Evolutionary conservation across 2,888 invertebrate genomes (phyloP).

Genomic region (Salpingus planirostris): DNA sequence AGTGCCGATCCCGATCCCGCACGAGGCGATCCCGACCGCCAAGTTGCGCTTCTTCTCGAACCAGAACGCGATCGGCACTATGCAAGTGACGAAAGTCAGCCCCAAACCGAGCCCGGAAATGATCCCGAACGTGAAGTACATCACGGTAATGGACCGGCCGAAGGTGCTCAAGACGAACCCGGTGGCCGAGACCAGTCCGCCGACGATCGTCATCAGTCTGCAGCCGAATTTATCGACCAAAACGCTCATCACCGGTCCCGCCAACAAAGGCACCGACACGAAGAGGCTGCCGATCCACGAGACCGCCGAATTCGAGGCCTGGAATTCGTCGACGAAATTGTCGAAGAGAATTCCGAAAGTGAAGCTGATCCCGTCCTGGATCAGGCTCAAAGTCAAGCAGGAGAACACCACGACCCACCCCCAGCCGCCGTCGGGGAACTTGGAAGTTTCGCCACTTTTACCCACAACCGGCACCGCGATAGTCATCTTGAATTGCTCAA

Average conservation of each 20-base stretch:
- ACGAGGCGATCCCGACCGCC: slow-evolving; percentile 80
- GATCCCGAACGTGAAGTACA: slow-evolving; percentile 79
- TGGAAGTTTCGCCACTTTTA: slow-evolving; percentile 37
- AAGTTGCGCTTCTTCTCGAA: slow-evolving; percentile 81
- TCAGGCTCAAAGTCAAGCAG: slow-evolving; percentile 76
- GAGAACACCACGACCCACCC: slow-evolving; percentile 86
- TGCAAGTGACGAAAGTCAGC: slow-evolving; percentile 79
- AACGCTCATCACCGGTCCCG: slow-evolving; percentile 77
- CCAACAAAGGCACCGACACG: slow-evolving; percentile 57
- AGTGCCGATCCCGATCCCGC: slow-evolving; percentile 84
- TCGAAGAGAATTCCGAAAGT: slow-evolving; percentile 86
- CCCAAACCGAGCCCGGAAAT: slow-evolving; percentile 78
- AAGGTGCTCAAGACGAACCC: slow-evolving; percentile 71
- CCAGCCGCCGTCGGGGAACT: slow-evolving; percentile 76
- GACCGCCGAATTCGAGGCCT: slow-evolving; percentile 72
- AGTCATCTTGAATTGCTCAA: no score
- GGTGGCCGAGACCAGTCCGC: slow-evolving; percentile 60
- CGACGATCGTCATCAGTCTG: slow-evolving; percentile 42
- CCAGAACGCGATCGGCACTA: slow-evolving; percentile 87
- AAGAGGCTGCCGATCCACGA: slow-evolving; percentile 43
- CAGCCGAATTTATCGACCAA: slow-evolving; percentile 74
- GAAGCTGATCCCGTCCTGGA: slow-evolving; percentile 89
- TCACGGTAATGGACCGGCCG: slow-evolving; percentile 62
- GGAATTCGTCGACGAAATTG: slow-evolving; percentile 71
- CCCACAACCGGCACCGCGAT: no score